Conservation (phyloP, 2,797 vertebrate genomes). For the Spondyliosoma cantharus region DNA sequence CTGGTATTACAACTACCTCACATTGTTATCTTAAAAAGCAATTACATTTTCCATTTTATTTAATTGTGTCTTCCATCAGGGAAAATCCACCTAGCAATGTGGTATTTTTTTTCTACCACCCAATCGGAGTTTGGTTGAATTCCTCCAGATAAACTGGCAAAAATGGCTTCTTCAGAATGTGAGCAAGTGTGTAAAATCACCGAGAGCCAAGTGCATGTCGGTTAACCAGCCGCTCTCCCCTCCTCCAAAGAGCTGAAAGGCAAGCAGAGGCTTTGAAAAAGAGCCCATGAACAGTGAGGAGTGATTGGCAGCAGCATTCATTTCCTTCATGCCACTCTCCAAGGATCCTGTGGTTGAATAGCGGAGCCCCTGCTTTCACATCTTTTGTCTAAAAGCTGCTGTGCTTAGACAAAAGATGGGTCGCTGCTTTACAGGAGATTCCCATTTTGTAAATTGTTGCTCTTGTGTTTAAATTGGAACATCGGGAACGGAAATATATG, state of each 20-base stretch:
- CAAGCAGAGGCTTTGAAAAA: constrained; percentile 70
- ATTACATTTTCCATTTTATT: neutral
- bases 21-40: neutral
- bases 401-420: constrained; percentile 24
- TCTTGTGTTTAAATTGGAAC: constrained; percentile 39
- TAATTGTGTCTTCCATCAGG: neutral
- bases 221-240: constrained; percentile 32
- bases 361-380: constrained; percentile 54
- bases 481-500: neutral
- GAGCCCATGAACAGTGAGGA: constrained; percentile 70
- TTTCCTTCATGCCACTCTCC: constrained; percentile 76
- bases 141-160: neutral
- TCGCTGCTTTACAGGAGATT: constrained; percentile 29
- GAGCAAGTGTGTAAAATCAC: constrained; percentile 36
- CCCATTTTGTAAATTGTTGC: constrained; percentile 34
- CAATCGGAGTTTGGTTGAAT: constrained; percentile 11
- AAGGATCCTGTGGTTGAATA: constrained; percentile 68
- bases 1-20: neutral
- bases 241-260: constrained; percentile 73
- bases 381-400: constrained; percentile 67
- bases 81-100: neutral
- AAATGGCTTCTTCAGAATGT: constrained; percentile 7
- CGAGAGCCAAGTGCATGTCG: constrained; percentile 30
- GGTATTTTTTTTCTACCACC: neutral
- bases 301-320: constrained; percentile 83